Evolutionary conservation across 2,888 invertebrate species (phyloP), one percentile per base, ranked within the genome.

Genomic region (Dromius quadrimaculatus): DNA sequence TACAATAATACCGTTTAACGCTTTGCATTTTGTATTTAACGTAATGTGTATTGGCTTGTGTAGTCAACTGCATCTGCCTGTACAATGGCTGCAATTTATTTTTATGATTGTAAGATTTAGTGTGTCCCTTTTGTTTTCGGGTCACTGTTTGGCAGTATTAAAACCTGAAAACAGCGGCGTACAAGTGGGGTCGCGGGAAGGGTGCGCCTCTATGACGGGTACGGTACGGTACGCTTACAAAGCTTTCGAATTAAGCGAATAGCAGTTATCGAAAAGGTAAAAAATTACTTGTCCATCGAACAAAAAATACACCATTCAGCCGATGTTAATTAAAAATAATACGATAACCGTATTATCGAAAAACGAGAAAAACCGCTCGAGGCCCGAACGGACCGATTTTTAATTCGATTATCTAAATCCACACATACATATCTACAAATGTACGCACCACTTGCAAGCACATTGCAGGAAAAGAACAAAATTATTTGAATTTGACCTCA

Each of bases 291-390:
- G 70, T 70, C 70, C 70, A 69, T 69, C 68, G 70, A 38, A 70
- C 70, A 70, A 61, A 70, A 61, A 68, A 59, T 66, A 54, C 66
- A 61, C 47, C 45, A 45, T 68, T 68, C 70, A 61, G 70, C 62
- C 70, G 70, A 70, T 70, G 70, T 70, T 70, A 70, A 70, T 70
- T 70, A 70, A 70, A 70, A 70, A 70, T 70, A 70, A 70, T 70
- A 70, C 70, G 70, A 70, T 70, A 70, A 70, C 45, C 70, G 70
- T 70, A 70, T 70, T 70, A 70, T 70, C 70, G 70, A 70, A 62
- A 62, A 62, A 70, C 61, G 62, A 70, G 62, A 70, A 70, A 70
- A 70, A 68, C 43, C 68, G 28, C 68, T 45, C 34, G 36, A 22
- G 36, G 43, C 59, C 28, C 32, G 45, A 17, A 19, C 68, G 43